These are phyloP conservation scores for Holocentrus rufus DNA, from an alignment of 2,797 vertebrate genomes.

Conservation along the genomic window DNA sequence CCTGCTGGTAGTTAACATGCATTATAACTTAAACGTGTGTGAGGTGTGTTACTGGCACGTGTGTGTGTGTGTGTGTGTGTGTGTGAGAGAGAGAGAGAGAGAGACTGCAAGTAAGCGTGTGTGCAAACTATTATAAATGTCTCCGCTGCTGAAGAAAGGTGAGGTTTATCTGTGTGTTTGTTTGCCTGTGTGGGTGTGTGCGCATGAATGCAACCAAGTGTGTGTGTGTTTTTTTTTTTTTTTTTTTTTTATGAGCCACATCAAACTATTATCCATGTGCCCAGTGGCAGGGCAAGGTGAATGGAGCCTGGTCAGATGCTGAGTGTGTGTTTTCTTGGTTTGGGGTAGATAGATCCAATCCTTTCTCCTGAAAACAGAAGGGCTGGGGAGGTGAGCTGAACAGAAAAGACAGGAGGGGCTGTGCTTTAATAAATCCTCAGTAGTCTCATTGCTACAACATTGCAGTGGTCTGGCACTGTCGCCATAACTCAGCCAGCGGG, in stretches of 20 bases:
- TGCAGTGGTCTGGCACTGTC: constrained; percentile 62
- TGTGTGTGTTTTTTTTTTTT: too few species aligned
- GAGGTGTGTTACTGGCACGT: too few species aligned
- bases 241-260: neutral
- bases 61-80: too few species aligned
- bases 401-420: constrained; percentile 58
- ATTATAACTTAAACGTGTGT: too few species aligned
- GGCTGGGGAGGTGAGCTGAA: constrained; percentile 40
- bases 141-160: too few species aligned
- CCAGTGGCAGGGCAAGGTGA: constrained; percentile 40
- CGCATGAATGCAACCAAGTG: neutral
- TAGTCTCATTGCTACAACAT: constrained; percentile 74
- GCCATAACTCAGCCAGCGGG: constrained; percentile 76
- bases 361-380: constrained; percentile 53
- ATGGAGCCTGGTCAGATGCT: constrained; percentile 48
- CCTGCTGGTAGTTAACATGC: too few species aligned
- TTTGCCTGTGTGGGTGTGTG: neutral
- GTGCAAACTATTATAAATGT: neutral
- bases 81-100: too few species aligned
- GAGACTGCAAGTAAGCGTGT: neutral
- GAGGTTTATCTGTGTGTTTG: neutral
- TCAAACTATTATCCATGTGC: constrained; percentile 15
- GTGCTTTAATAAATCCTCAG: constrained; percentile 74
- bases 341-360: constrained; percentile 50
- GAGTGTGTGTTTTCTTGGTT: constrained; percentile 58